Evolutionary conservation across 2,888 invertebrate species (phyloP), one percentile per base, ranked within the genome.

Genomic region (Agelastica alni): DNA sequence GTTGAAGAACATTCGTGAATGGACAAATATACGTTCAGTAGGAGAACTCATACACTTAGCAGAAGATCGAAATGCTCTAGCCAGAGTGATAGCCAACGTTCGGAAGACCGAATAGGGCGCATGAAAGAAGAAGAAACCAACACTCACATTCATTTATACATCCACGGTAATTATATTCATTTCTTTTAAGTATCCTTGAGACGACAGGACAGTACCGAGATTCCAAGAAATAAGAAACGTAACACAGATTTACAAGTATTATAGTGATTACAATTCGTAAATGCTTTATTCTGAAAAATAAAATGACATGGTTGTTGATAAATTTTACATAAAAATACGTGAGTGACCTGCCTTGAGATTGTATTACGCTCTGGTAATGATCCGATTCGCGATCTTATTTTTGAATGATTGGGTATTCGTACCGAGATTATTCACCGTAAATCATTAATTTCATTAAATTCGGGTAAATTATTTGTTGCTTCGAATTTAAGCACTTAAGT

Each of bases 291-390:
- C n/a, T n/a, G n/a, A n/a, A 31, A 34, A 14, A 37, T 22, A 31
- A 45, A 13, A 45, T 20, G 18, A 34, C 34, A 22, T 34, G 26
- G 18, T 16, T 17, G 42, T 32, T 17, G 17, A 41, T 22, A 32
- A 9, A 49, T 9, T n/a, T n/a, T 16, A 32, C 20, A 49, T 42
- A 49, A 42, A 22, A 39, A 28, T 22, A 39, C 14, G 31, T 41
- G 41, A 43, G 34, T 34, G 22, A 22, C 22, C 49, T 51, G 31
- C 51, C 51, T 51, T 51, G 51, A 51, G 18, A 45, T 44, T 44
- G 44, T 36, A 44, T 51, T 43, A n/a, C n/a, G 30, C 28, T 18
- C 31, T 30, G 4, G 12, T 18, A 16, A 28, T 13, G 39, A 20
- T 18, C 12, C 18, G 39, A 6, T 6, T 31, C 10, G 30, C 31